Conservation (phyloP, 2,113 vertebrate species). For the Callionymus lyra region DNA sequence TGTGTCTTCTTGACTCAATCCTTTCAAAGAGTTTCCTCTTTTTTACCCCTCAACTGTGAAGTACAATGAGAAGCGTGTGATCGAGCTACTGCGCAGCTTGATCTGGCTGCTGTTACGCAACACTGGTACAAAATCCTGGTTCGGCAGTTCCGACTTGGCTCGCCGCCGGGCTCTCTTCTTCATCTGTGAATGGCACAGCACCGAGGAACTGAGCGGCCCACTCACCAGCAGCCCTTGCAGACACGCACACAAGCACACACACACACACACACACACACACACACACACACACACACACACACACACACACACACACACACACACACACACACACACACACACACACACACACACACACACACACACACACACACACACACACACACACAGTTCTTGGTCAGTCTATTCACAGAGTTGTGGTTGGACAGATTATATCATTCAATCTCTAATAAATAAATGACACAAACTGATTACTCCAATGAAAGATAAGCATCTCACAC, state of each 20-base stretch:
- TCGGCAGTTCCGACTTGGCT: conserved; percentile 35
- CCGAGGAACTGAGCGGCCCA: conserved; percentile 34
- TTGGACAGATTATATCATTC: conserved; percentile 13
- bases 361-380: neutral
- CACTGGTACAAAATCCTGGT: conserved; percentile 20
- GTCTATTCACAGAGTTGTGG: conserved; percentile 12
- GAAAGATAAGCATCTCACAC: conserved; percentile 1
- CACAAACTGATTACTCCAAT: too few relatives aligned
- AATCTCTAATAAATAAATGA: conserved; percentile 2
- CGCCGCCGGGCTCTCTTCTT: conserved; percentile 44
- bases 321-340: conserved; percentile 5
- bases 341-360: neutral
- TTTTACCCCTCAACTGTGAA: conserved; percentile 1
- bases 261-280: conserved; percentile 13
- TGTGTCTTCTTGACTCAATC: too few relatives aligned
- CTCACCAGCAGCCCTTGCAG: conserved; percentile 44
- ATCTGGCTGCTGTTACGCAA: conserved; percentile 47
- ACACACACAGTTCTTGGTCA: conserved; percentile 4
- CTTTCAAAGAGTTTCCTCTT: too few relatives aligned
- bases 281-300: conserved; percentile 8
- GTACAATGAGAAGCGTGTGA: conserved; percentile 42
- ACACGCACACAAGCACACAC: conserved; percentile 8
- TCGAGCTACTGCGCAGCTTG: conserved; percentile 42
- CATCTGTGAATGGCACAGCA: conserved; percentile 44
- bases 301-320: conserved; percentile 12